A percentile compares a stretch with the other conserved stretches of the same genome.
Evolutionary conservation across 2,113 vertebrate species (phyloP).

Genomic region (Fregetta grallaria): DNA sequence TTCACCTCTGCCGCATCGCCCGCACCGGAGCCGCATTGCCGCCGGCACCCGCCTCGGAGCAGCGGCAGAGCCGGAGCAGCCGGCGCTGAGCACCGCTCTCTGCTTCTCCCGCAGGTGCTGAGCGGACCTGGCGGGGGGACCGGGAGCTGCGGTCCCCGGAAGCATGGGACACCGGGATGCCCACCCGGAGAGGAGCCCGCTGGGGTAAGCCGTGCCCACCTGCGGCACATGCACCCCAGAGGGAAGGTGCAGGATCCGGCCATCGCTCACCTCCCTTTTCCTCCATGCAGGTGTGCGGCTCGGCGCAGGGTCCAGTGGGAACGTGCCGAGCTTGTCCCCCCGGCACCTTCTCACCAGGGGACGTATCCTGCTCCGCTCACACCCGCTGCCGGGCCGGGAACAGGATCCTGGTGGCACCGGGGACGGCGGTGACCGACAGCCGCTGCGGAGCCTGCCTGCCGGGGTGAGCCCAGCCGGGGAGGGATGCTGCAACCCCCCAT

Average conservation of each 20-base stretch:
- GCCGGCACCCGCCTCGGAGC: background rate
- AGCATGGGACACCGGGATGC: slow-evolving; percentile 55
- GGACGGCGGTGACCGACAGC: slow-evolving; percentile 69
- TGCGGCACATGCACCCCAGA: accelerated
- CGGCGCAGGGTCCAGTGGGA: background rate
- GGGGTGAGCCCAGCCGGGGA: slow-evolving; percentile 72
- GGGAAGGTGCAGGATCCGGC: accelerated
- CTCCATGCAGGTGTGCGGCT: slow-evolving; percentile 67
- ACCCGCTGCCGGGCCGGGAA: slow-evolving; percentile 70
- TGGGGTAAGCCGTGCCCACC: slow-evolving; percentile 70
- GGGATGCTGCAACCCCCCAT: background rate
- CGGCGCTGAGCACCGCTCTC: background rate
- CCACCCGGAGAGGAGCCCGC: slow-evolving; percentile 83
- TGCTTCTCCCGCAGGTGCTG: slow-evolving; percentile 30
- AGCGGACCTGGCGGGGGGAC: slow-evolving; percentile 43
- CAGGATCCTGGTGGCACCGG: slow-evolving; percentile 64
- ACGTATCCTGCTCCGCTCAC: slow-evolving; percentile 75
- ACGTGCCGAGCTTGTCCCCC: slow-evolving; percentile 78
- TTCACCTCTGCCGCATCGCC: accelerated
- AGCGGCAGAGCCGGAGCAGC: background rate
- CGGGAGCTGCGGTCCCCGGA: slow-evolving; percentile 61
- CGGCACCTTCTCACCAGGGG: slow-evolving; percentile 80
- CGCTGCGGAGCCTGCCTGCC: slow-evolving; percentile 83
- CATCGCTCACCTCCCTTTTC: background rate
- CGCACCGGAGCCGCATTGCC: accelerated